Evolutionary conservation across 2,888 invertebrate species (phyloP).

Genomic region (Watsonalla cultraria): DNA sequence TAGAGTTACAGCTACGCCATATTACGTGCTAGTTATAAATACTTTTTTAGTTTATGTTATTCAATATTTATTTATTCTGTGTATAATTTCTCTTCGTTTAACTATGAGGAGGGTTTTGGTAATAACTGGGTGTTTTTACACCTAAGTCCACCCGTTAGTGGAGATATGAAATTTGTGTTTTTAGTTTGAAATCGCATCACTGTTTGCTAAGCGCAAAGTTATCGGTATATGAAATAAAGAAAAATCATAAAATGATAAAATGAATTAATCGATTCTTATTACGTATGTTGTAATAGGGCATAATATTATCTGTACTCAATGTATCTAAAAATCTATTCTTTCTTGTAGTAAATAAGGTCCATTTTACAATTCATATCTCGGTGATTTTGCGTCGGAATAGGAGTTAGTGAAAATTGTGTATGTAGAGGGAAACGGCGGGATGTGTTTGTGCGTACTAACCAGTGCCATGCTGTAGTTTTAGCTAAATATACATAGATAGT

Average conservation of each 20-base stretch:
- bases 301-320: not conserved
- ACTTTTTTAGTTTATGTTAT: not conserved
- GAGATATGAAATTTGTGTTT: not conserved
- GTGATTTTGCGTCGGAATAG: slow-evolving; percentile 15
- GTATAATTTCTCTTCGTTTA: not conserved
- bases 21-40: not conserved
- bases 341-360: not conserved
- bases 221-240: not conserved
- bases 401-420: slow-evolving; percentile 17
- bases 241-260: not conserved
- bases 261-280: not conserved
- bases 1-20: not conserved
- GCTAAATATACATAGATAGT: slow-evolving; percentile 62
- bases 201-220: not conserved
- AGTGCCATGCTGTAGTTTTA: slow-evolving; percentile 67
- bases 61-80: too few species aligned
- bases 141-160: not conserved
- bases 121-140: not conserved
- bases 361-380: slow-evolving; percentile 12
- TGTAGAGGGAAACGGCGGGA: slow-evolving; percentile 33
- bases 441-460: slow-evolving; percentile 44
- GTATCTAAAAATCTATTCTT: not conserved
- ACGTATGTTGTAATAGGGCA: not conserved
- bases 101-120: not conserved
- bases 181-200: not conserved